Conservation (phyloP, 2,888 invertebrate species). For the Beris morrisii region DNA sequence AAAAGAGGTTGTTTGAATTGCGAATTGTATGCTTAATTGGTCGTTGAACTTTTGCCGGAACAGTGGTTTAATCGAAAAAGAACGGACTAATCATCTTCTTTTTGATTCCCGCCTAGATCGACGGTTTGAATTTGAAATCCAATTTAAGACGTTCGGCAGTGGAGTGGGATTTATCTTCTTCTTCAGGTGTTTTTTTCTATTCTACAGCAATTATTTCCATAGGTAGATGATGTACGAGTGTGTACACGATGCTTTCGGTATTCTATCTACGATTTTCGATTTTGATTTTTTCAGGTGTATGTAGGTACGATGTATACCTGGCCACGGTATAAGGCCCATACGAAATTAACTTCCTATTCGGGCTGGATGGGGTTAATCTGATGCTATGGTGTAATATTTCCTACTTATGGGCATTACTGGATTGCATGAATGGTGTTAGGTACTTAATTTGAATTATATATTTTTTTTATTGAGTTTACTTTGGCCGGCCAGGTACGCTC, state of each 20-base stretch:
- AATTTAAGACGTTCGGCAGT: conserved; percentile 21
- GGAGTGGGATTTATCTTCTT: conserved; percentile 5
- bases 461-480: conserved; percentile 4
- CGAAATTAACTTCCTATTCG: conserved; percentile 28
- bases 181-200: no score
- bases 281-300: conserved; percentile 18
- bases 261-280: conserved; percentile 12
- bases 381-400: conserved; percentile 27
- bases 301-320: no score
- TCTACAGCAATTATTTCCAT: no score
- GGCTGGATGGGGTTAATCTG: conserved; percentile 20
- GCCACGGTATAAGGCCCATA: background rate
- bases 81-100: conserved; percentile 32
- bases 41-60: conserved; percentile 36
- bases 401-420: conserved; percentile 17
- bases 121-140: conserved; percentile 22
- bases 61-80: conserved; percentile 30
- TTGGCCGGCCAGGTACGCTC: conserved; percentile 11
- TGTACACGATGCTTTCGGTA: no score
- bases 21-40: conserved; percentile 38
- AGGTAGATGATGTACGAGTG: no score
- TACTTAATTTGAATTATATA: conserved; percentile 27
- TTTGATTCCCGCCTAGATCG: conserved; percentile 17
- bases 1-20: conserved; percentile 27
- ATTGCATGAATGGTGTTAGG: conserved; percentile 14